Conservation (phyloP, 2,888 invertebrate species). For the Gryllus longicercus region DNA sequence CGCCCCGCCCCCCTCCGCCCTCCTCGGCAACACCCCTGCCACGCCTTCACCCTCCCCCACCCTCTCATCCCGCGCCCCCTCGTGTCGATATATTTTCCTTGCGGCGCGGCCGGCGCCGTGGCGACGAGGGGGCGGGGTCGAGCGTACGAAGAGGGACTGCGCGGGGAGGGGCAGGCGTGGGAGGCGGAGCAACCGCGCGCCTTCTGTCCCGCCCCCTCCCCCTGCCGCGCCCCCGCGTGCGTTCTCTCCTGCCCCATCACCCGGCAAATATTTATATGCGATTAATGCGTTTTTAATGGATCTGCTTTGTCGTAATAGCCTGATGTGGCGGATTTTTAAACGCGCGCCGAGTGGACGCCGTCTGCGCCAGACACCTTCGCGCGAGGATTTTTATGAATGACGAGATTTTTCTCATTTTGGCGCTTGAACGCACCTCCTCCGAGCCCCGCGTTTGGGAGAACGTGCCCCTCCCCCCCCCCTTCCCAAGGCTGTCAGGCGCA, state of each 20-base stretch:
- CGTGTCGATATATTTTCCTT: conserved; percentile 9
- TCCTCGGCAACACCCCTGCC: neutral
- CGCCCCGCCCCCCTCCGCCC: neutral
- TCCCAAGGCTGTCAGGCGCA: too few species aligned
- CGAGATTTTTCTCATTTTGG: neutral
- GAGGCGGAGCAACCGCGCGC: too few species aligned
- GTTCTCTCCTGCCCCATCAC: neutral
- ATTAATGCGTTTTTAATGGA: conserved; percentile 17
- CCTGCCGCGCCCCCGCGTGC: too few species aligned
- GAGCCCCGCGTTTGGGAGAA: too few species aligned
- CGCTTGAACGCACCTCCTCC: too few species aligned
- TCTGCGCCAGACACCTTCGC: neutral
- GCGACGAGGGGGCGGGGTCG: neutral
- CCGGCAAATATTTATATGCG: neutral
- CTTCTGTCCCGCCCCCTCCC: too few species aligned
- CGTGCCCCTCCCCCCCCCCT: too few species aligned
- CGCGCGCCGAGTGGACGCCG: neutral
- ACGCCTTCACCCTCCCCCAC: neutral
- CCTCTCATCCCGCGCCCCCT: neutral
- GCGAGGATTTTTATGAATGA: neutral
- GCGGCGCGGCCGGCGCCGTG: neutral
- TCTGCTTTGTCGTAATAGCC: conserved; percentile 1
- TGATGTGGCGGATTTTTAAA: conserved; percentile 8
- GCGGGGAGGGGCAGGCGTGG: neutral
- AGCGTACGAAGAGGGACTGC: neutral